Evolutionary conservation across 2,113 vertebrate species (phyloP).

Genomic region (Tachysurus vachellii): DNA sequence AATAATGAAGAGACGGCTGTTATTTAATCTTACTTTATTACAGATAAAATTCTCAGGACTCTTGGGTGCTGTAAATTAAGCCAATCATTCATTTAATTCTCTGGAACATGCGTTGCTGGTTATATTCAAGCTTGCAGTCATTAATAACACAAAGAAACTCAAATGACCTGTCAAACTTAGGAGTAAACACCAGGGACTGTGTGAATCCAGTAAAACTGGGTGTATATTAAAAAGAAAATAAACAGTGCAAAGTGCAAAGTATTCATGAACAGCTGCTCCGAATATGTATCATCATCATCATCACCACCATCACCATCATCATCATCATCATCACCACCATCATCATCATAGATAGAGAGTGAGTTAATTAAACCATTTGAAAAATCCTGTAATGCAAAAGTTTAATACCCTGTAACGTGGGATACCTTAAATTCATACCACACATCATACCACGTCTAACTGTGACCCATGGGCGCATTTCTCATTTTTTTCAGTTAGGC

Average conservation of each 20-base stretch:
- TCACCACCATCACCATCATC: no score
- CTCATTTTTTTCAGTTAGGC: no score
- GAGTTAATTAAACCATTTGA: no score
- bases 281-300: not conserved
- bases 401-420: no score
- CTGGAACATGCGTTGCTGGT: slow-evolving; percentile 3
- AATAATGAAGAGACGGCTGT: slow-evolving; percentile 58
- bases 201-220: not conserved
- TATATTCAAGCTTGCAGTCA: slow-evolving; percentile 68
- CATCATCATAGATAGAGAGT: no score
- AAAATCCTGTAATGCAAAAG: no score
- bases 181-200: not conserved
- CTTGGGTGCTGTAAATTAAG: slow-evolving; percentile 62
- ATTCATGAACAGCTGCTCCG: not conserved
- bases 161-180: not conserved
- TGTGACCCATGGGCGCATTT: no score
- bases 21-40: slow-evolving; percentile 61
- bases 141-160: slow-evolving; percentile 51
- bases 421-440: no score
- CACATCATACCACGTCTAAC: no score
- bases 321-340: no score
- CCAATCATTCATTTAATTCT: slow-evolving; percentile 72
- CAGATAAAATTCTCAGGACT: slow-evolving; percentile 61
- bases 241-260: not conserved
- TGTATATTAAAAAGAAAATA: not conserved